phyloP scores from a whole-genome alignment of 2,797 vertebrate genomes.

The Takifugu ocellatus region DNA sequence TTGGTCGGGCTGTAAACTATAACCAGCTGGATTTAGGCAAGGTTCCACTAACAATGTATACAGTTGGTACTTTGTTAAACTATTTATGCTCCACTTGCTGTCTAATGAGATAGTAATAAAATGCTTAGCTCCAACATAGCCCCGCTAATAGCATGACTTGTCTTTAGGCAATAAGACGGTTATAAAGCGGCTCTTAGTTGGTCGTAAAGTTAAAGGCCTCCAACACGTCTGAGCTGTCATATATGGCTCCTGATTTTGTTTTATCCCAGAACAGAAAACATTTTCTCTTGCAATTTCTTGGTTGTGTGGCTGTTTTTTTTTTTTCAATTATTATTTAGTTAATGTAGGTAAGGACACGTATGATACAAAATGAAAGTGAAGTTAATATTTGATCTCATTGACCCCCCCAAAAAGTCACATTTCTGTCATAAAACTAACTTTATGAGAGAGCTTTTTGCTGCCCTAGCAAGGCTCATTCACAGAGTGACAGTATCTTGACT shows the following conservation, averaged over 20 bases:
- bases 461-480: not conserved
- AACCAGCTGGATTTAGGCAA: slow-evolving; percentile 12
- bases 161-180: not conserved
- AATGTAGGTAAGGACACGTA: slow-evolving; percentile 44
- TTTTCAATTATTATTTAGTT: not conserved
- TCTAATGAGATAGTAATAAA: slow-evolving; percentile 31
- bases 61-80: slow-evolving; percentile 14
- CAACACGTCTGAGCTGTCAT: not conserved
- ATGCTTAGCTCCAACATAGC: slow-evolving; percentile 7
- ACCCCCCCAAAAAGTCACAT: not conserved
- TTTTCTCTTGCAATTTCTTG: not conserved
- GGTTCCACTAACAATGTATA: slow-evolving; percentile 12
- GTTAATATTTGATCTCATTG: too few species aligned
- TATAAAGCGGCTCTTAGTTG: slow-evolving; percentile 13
- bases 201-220: slow-evolving; percentile 20
- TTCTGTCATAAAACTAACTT: not conserved
- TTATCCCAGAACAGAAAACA: not conserved
- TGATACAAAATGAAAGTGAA: not conserved
- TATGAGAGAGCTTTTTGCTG: not conserved
- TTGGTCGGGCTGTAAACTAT: slow-evolving; percentile 21
- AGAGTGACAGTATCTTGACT: not conserved
- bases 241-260: too few species aligned
- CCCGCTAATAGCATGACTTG: slow-evolving; percentile 23
- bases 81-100: slow-evolving; percentile 19
- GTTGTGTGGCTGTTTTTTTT: not conserved